A percentile compares a stretch with the other conserved stretches of the same genome.
phyloP scores from a whole-genome alignment of 2,888 invertebrate genomes.

The Lycia hirtaria region DNA sequence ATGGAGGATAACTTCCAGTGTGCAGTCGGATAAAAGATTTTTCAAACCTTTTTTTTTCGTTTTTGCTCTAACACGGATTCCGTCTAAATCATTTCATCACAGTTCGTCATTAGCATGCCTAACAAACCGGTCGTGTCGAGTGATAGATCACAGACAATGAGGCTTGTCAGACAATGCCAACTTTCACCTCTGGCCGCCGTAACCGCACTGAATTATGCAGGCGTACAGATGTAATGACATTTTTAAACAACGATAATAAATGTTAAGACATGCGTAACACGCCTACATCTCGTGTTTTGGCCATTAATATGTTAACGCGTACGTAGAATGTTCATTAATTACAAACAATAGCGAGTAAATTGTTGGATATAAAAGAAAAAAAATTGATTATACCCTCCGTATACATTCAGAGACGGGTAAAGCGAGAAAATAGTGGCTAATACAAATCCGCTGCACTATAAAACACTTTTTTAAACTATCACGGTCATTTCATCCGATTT shows the following conservation, averaged over 20 bases:
- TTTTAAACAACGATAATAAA: slow-evolving; percentile 25
- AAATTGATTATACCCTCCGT: too few species aligned
- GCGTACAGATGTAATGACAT: slow-evolving; percentile 19
- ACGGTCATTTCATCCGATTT: too few species aligned
- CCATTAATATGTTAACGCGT: slow-evolving; percentile 13
- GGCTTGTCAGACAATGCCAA: slow-evolving; percentile 53
- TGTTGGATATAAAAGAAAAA: neutral
- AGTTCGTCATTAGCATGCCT: slow-evolving; percentile 52
- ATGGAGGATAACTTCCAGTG: too few species aligned
- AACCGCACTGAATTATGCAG: slow-evolving; percentile 20
- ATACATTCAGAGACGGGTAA: too few species aligned
- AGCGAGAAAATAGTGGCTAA: too few species aligned
- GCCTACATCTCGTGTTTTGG: slow-evolving; percentile 14
- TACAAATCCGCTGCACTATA: too few species aligned
- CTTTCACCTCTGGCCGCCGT: slow-evolving; percentile 52
- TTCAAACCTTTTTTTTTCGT: neutral
- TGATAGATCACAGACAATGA: slow-evolving; percentile 55
- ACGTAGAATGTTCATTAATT: slow-evolving; percentile 1
- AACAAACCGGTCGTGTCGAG: slow-evolving; percentile 52
- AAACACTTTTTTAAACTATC: too few species aligned
- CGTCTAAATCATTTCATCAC: slow-evolving; percentile 55
- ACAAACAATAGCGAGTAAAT: neutral
- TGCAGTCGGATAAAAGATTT: neutral
- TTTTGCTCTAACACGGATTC: slow-evolving; percentile 32
- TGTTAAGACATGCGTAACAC: slow-evolving; percentile 17